Evolutionary conservation across 2,797 vertebrate genomes (phyloP), one percentile per base, ranked within the genome.

Genomic region (Stomatorhinus walkeri): DNA sequence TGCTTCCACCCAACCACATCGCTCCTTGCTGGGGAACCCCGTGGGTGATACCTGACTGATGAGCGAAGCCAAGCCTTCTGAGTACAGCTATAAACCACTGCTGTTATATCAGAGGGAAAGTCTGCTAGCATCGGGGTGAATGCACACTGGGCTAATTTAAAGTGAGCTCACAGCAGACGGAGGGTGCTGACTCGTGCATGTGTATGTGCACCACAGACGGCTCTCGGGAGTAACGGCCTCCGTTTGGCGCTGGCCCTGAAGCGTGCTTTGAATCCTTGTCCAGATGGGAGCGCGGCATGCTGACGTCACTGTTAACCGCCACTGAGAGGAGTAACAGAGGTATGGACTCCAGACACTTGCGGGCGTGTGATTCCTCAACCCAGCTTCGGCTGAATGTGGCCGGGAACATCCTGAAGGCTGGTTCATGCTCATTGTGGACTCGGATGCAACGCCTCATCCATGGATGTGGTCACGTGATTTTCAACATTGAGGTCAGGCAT

Each of bases 131-230:
- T 88, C 14, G 14, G 49, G 52, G 79, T 54, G n/a, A 89, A 89
- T 88, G 85, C 24, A 88, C 68, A 87, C 84, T 84, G 24, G 89
- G 36, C 91, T 91, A 92, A 93, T 92, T 92, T 91, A 90, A 79
- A 89, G 87, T 88, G 85, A 7, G 36, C 43, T 48, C 90, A 88
- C 84, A 28, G 79, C 81, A 88, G 87, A 64, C 22, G 12, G 85
- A 76, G n/a, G 40, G 49, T 56, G 54, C 85, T 10, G 68, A 76
- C 43, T 16, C 36, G 1, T 87, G 64, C 8, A 2, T 81, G 81
- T 64, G 81, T 48, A 48, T 88, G 84, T 22, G 22, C 48, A n/a
- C 52, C n/a, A 51, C 36, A 36, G 85, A 87, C 52, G 10, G 68
- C 40, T 64, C 40, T 89, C 68, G 56, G 24, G 48, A 40, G 24